A percentile compares a stretch with the other conserved stretches of the same genome.
phyloP scores from a whole-genome alignment of 1,140 invertebrate species.

The Drosophila tani region DNA sequence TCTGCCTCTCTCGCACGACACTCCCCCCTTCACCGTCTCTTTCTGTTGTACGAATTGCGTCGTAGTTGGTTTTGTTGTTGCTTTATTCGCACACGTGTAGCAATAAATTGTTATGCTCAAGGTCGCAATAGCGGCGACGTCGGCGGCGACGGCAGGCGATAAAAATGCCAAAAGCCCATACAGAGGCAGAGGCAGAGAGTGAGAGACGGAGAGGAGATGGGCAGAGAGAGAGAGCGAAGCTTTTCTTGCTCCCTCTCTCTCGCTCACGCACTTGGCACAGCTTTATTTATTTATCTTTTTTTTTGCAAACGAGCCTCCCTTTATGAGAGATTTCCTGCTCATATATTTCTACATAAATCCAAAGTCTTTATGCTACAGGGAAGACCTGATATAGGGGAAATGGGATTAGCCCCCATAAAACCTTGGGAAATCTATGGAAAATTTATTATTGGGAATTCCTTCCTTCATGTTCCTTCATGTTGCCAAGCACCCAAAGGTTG shows the following conservation, averaged over 20 bases:
- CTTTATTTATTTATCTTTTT: conserved; percentile 37
- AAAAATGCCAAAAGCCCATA: conserved; percentile 44
- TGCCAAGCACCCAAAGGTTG: neutral
- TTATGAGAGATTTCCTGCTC: conserved; percentile 55
- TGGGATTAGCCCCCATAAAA: too few species aligned
- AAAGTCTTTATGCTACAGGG: neutral
- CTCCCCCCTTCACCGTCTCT: conserved; percentile 13
- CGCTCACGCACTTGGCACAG: conserved; percentile 43
- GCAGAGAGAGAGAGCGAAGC: conserved; percentile 21
- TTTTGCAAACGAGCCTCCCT: conserved; percentile 71
- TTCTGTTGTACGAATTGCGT: conserved; percentile 24
- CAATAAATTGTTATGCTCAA: conserved; percentile 82
- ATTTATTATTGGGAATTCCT: too few species aligned
- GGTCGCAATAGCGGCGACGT: conserved; percentile 60
- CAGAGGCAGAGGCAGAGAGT: conserved; percentile 10
- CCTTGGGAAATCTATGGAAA: too few species aligned
- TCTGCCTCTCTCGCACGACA: conserved; percentile 3
- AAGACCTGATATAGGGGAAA: neutral
- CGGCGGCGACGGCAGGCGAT: conserved; percentile 16
- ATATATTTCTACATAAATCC: neutral
- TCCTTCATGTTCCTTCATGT: neutral
- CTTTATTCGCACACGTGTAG: conserved; percentile 79
- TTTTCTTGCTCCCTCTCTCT: conserved; percentile 10
- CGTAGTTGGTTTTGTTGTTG: conserved; percentile 50
- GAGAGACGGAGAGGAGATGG: neutral